Conservation (phyloP, 2,797 vertebrate genomes). For the Poeciliopsis turneri region DNA sequence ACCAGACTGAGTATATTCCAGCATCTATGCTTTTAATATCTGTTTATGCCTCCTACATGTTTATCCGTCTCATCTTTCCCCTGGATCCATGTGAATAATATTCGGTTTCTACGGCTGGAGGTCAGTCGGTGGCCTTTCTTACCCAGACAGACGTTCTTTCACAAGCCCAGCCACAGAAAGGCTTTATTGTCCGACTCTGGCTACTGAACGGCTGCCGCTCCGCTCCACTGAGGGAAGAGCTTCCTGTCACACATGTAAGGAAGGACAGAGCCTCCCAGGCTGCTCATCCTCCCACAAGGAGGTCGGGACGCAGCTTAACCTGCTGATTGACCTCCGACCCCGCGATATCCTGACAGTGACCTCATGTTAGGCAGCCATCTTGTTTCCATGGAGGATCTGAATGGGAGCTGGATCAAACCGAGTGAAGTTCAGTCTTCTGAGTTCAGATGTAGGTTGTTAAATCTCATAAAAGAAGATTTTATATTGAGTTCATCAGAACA, state of each 20-base stretch:
- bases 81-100: constrained; percentile 14
- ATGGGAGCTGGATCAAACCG: neutral
- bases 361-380: constrained; percentile 24
- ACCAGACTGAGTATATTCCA: constrained; percentile 17
- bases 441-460: neutral
- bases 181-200: constrained; percentile 44
- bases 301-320: constrained; percentile 32
- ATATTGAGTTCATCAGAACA: neutral
- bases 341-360: constrained; percentile 16
- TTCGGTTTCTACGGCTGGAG: constrained; percentile 34
- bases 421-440: constrained; percentile 4
- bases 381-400: constrained; percentile 2
- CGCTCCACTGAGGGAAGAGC: constrained; percentile 3
- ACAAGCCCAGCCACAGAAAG: constrained; percentile 34
- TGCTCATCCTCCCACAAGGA: constrained; percentile 27
- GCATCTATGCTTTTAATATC: neutral
- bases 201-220: constrained; percentile 9
- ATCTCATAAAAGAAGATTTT: too few species aligned
- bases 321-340: constrained; percentile 33
- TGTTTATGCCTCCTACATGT: constrained; percentile 36
- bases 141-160: constrained; percentile 60
- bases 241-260: constrained; percentile 28
- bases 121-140: constrained; percentile 42
- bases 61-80: constrained; percentile 49
- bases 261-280: constrained; percentile 41